phyloP scores from a whole-genome alignment of 2,113 vertebrate genomes.

The Leucosticte australis region DNA sequence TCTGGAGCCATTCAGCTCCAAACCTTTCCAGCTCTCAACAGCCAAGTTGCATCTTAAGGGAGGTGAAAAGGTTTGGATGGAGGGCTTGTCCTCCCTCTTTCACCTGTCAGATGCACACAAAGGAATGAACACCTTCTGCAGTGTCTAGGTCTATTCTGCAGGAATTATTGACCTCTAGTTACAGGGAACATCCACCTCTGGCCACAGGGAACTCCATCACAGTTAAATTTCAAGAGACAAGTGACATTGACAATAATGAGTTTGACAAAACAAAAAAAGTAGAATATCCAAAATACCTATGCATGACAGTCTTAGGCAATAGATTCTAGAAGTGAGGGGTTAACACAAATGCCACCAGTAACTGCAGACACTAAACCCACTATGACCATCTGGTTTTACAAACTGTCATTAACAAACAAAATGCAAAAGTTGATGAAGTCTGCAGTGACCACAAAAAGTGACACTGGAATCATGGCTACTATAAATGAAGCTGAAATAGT shows the following conservation, averaged over 20 bases:
- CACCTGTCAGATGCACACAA: not conserved
- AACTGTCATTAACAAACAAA: not conserved
- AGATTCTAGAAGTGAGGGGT: not conserved
- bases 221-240: not conserved
- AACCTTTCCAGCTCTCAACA: not conserved
- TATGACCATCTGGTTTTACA: not conserved
- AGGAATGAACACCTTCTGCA: not conserved
- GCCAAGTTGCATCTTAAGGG: not conserved
- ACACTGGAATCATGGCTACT: not conserved
- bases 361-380: not conserved
- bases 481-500: not conserved
- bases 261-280: not conserved
- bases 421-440: not conserved
- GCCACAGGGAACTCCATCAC: not conserved
- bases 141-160: not conserved
- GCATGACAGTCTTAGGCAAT: not conserved
- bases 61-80: not conserved
- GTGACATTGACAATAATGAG: not conserved
- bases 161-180: not conserved
- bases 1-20: not conserved
- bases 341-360: not conserved
- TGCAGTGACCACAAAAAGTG: not conserved
- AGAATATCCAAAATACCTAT: not conserved
- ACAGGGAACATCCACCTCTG: not conserved
- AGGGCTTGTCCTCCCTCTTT: not conserved